phyloP scores from a whole-genome alignment of 2,113 vertebrate species.

The Synodontis membranacea region DNA sequence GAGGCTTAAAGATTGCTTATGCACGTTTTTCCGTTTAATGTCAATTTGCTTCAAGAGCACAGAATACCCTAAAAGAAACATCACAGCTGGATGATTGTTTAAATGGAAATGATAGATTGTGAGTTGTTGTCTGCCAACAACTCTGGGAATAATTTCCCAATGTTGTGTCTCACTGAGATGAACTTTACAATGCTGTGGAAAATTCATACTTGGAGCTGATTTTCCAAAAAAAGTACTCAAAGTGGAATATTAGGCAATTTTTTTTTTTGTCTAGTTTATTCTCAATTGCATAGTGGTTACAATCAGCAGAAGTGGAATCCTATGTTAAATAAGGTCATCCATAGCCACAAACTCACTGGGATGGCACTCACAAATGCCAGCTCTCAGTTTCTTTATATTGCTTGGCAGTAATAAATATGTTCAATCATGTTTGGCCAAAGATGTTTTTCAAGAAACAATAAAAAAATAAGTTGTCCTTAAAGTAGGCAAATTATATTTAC shows the following conservation, averaged over 20 bases:
- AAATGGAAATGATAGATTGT: slow-evolving; percentile 29
- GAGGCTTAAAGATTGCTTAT: background rate
- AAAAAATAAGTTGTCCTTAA: background rate
- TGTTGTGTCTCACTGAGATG: slow-evolving; percentile 32
- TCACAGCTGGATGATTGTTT: slow-evolving; percentile 26
- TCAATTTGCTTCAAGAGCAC: slow-evolving; percentile 9
- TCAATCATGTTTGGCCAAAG: background rate
- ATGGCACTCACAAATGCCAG: background rate
- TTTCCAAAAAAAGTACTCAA: slow-evolving; percentile 14
- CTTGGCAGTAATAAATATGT: background rate
- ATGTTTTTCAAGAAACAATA: background rate
- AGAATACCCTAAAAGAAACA: background rate
- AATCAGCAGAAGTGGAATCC: background rate
- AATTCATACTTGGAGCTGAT: slow-evolving; percentile 14
- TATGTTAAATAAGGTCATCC: background rate
- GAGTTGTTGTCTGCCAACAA: slow-evolving; percentile 30
- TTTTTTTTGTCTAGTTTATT: background rate
- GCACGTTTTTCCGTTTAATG: slow-evolving; percentile 14
- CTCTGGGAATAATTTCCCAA: slow-evolving; percentile 43
- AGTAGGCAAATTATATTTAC: background rate
- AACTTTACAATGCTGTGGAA: slow-evolving; percentile 12
- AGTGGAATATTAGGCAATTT: background rate
- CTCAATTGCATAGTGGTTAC: slow-evolving; percentile 1
- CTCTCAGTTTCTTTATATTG: background rate
- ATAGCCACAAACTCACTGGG: background rate